Evolutionary conservation across 2,113 vertebrate species (phyloP), one percentile per base, ranked within the genome.

Genomic region (Morone chrysops): DNA sequence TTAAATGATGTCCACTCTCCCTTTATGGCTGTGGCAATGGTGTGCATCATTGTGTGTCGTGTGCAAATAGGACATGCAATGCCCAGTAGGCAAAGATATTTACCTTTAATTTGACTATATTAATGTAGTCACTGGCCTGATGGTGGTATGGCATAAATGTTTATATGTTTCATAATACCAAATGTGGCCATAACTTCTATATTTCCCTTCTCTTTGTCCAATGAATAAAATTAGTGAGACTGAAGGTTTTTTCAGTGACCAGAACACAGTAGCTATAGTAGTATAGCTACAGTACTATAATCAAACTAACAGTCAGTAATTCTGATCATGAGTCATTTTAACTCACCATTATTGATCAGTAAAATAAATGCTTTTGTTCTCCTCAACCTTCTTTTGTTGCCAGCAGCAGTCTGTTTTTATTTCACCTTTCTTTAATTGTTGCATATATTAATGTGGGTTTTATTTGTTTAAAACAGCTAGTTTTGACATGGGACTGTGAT

Each of bases 381-480:
- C 17, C 13, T 12, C 8, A 12, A 36, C 14, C 13, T 0, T 3
- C 9, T 54, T 56, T 31, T 18, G 50, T 62, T 62, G 13, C 31
- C 45, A 0, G 7, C 22, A 45, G 50, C 31, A 59, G 16, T n/a
- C 6, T 41, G 12, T 62, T 66, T 45, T 47, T 43, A 45, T 31
- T 56, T 62, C 20, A 71, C 12, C 31, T 20, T 51, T 3, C 51
- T 14, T 31, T 40, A 25, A 77, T 8, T 5, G 17, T 36, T 69
- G 9, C 8, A 68, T 41, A 41, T 10, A 17, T 57, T 51, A 50
- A 41, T 14, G 14, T 63, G n/a, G 43, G 65, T 50, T 70, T 20
- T 80, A 60, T 78, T 60, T 43, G 9, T 70, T 61, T 53, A 51
- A 82, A 78, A 67, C 6, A 40, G 25, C 31, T 14, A 59, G 53